phyloP scores from a whole-genome alignment of 53 echinoderm and acorn worm genomes.

The Apostichopus leukothele region DNA sequence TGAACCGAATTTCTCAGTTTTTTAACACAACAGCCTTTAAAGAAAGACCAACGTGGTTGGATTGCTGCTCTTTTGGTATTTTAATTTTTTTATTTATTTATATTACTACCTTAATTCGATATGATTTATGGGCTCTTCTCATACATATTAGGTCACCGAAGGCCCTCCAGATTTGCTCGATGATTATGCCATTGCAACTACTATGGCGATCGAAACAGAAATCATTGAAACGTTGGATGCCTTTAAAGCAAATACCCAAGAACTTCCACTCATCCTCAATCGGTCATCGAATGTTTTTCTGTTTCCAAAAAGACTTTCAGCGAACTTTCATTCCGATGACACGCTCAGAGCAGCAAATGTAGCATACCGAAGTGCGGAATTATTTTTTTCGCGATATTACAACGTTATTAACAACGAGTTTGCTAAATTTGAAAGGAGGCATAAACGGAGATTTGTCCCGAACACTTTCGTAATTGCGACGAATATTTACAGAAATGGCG shows the following conservation, averaged over 20 bases:
- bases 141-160: not conserved
- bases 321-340: not conserved
- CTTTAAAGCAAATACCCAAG: too few relatives aligned
- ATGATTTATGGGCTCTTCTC: not conserved
- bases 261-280: not conserved
- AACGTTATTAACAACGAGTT: not conserved
- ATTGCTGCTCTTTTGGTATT: too few relatives aligned
- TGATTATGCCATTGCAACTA: slow-evolving; percentile 22
- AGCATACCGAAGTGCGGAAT: not conserved
- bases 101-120: too few relatives aligned
- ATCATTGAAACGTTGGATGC: not conserved
- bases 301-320: not conserved
- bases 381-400: slow-evolving; percentile 16
- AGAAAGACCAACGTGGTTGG: too few relatives aligned
- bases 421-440: not conserved
- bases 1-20: too few relatives aligned
- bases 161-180: not conserved
- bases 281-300: not conserved
- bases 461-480: slow-evolving; percentile 14
- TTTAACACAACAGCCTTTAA: too few relatives aligned
- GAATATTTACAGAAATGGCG: not conserved
- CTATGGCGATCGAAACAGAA: not conserved
- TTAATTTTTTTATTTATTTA: not conserved
- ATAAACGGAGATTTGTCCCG: slow-evolving; percentile 40
- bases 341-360: slow-evolving; percentile 1